Evolutionary conservation across 2,797 vertebrate species (phyloP).

Genomic region (Phoebastria nigripes): DNA sequence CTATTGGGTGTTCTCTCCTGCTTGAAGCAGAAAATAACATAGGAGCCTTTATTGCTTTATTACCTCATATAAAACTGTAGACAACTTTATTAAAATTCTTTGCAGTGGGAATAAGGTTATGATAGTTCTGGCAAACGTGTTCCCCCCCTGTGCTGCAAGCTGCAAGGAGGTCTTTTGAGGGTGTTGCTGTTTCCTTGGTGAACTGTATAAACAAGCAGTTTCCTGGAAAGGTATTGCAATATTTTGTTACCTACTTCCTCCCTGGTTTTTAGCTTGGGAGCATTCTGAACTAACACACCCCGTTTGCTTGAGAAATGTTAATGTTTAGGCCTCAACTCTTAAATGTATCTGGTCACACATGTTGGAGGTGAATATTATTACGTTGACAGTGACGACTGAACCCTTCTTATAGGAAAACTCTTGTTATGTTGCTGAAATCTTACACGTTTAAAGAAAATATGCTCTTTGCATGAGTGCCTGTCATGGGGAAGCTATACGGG

Average conservation of each 20-base stretch:
- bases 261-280: background rate
- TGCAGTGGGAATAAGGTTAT: background rate
- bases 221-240: background rate
- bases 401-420: background rate
- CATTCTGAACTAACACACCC: background rate
- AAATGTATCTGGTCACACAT: background rate
- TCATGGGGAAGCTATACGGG: too few species aligned
- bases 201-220: background rate
- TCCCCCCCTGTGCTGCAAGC: background rate
- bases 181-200: background rate
- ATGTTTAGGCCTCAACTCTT: background rate
- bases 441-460: background rate
- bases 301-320: background rate
- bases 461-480: background rate
- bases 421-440: background rate
- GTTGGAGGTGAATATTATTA: background rate
- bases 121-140: background rate
- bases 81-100: background rate
- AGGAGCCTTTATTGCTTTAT: background rate
- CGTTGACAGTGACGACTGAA: background rate
- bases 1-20: background rate
- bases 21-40: background rate
- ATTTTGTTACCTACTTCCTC: background rate
- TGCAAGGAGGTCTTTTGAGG: background rate
- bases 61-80: background rate